Evolutionary conservation across 2,888 invertebrate species (phyloP), one percentile per base, ranked within the genome.

Genomic region (Drosophila kokeensis): DNA sequence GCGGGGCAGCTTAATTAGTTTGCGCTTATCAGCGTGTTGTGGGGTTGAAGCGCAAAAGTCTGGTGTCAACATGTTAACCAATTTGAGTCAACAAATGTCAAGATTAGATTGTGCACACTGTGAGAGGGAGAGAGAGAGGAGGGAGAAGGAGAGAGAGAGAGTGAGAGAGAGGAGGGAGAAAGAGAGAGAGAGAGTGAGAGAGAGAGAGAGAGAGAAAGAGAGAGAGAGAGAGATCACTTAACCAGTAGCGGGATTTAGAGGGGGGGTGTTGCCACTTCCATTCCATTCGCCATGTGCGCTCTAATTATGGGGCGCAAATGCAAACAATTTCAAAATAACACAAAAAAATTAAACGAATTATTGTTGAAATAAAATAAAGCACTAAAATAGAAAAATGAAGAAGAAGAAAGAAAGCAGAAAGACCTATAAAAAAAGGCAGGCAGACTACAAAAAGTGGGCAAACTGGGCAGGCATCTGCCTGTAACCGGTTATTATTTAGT

Each of bases 1-100:
- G 18, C 4, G 38, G 42, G 67, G 40, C 40, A 71, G 73, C 69
- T 73, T 76, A 69, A 73, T 76, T 76, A 77, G 78, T 62, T 63
- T 34, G 27, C 45, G 30, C 58, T 74, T 77, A 77, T 77, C 77
- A 74, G 63, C 40, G 53, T 48, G 49, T 24, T 38, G 36, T 21
- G 67, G 49, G 57, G 64, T 48, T 42, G 24, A 49, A 65, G 52
- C 34, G 53, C 24, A 53, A 57, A 38, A 75, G 81, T 79, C 83
- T 76, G 83, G 79, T 90, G 89, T 81, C 87, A 88, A 82, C 89
- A 88, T 87, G 88, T 84, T 89, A 82, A 87, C 84, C 87, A 87
- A 87, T 89, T 87, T 83, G 81, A 89, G 89, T 87, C 86, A 84
- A 89, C 89, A 87, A 87, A 84, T 81, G 84, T 75, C 74, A 75